A percentile compares a stretch with the other conserved stretches of the same genome.
These are phyloP conservation scores for Dendrocincla tyrannina DNA, from an alignment of 2,797 vertebrate genomes.

Conservation along the genomic window DNA sequence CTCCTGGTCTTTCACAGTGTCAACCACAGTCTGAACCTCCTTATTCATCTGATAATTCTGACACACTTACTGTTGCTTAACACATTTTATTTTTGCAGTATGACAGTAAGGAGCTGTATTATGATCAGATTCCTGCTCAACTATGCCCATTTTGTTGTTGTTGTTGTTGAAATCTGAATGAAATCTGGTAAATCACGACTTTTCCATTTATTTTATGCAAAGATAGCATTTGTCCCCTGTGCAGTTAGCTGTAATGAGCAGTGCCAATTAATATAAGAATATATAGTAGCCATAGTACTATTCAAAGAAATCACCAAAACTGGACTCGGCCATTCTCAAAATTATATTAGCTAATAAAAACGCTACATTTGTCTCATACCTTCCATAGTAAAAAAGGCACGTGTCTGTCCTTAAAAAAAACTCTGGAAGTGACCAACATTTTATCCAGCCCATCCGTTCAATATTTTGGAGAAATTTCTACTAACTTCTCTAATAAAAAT, in stretches of 20 bases:
- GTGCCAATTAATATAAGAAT: background rate
- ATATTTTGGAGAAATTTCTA: background rate
- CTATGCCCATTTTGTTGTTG: background rate
- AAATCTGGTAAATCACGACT: background rate
- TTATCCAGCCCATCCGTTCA: background rate
- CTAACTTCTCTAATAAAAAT: background rate
- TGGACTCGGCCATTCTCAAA: background rate
- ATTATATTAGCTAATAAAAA: background rate
- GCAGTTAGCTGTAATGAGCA: background rate
- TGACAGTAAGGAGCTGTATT: slow-evolving; percentile 36
- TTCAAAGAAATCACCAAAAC: background rate
- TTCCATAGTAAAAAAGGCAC: background rate
- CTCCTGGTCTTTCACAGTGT: background rate
- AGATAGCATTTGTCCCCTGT: background rate
- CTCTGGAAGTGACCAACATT: background rate
- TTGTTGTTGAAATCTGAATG: background rate
- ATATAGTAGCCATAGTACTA: background rate
- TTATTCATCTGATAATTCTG: slow-evolving; percentile 46
- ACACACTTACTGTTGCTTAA: background rate
- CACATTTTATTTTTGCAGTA: background rate
- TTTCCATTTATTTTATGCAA: background rate
- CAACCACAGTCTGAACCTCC: background rate
- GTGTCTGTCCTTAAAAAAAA: background rate
- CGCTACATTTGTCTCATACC: background rate
- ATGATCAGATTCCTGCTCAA: slow-evolving; percentile 5